phyloP scores from a whole-genome alignment of 2,113 vertebrate genomes.

The Nicator chloris region DNA sequence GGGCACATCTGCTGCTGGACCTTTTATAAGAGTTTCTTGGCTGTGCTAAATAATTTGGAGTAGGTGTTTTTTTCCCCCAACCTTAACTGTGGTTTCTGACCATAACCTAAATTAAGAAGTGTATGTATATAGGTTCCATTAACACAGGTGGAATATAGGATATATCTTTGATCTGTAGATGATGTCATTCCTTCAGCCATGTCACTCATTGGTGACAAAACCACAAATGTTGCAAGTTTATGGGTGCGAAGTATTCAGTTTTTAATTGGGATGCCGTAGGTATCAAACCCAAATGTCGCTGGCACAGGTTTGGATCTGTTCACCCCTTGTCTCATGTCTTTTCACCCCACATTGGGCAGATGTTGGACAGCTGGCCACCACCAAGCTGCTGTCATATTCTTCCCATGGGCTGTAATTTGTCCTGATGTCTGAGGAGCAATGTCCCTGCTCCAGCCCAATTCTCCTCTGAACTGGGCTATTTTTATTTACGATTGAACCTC shows the following conservation, averaged over 20 bases:
- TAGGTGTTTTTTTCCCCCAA: constrained; percentile 3
- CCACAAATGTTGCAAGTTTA: background rate
- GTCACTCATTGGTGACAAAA: background rate
- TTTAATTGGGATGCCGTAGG: background rate
- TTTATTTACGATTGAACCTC: background rate
- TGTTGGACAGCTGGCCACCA: background rate
- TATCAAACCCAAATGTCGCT: background rate
- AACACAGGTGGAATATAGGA: background rate
- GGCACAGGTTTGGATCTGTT: background rate
- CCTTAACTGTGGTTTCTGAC: constrained; percentile 18
- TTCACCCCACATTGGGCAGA: background rate
- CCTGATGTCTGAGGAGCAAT: background rate
- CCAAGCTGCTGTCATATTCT: background rate
- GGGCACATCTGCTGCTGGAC: background rate
- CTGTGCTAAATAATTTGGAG: background rate
- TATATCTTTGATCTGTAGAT: background rate
- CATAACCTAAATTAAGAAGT: background rate
- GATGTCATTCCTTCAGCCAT: background rate
- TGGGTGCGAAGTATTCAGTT: background rate
- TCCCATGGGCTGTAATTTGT: background rate
- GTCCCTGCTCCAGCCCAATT: background rate
- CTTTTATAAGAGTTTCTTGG: constrained; percentile 39
- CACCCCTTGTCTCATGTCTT: background rate
- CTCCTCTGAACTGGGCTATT: background rate
- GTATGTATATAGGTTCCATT: background rate